phyloP scores from a whole-genome alignment of 2,888 invertebrate species.

The Gisinianus flammeolus region DNA sequence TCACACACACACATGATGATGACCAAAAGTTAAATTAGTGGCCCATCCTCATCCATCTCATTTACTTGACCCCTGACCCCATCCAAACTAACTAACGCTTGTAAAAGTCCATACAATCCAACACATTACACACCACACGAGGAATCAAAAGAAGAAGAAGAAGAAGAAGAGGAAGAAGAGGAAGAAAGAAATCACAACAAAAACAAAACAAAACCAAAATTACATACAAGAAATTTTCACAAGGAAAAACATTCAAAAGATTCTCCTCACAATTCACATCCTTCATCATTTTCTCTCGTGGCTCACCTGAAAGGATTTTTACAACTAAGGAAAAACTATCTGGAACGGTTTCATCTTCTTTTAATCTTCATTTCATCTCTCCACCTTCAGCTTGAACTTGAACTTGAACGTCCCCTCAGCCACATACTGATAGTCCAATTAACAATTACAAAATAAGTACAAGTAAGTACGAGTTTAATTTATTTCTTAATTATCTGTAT shows the following conservation, averaged over 20 bases:
- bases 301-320: no score
- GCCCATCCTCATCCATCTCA: constrained; percentile 16
- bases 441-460: not conserved
- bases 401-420: not conserved
- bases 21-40: constrained; percentile 14
- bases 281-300: not conserved
- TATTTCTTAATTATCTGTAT: not conserved
- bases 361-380: not conserved
- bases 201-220: no score
- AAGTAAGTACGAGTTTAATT: not conserved
- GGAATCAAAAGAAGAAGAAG: no score
- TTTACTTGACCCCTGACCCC: constrained; percentile 12
- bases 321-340: not conserved
- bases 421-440: not conserved
- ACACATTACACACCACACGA: not conserved
- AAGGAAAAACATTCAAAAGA: not conserved
- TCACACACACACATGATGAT: not conserved
- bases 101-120: no score
- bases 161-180: not conserved
- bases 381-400: not conserved
- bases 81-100: no score
- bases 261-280: not conserved
- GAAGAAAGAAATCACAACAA: not conserved
- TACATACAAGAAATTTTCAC: not conserved
- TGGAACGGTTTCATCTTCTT: not conserved